phyloP scores from a whole-genome alignment of 2,797 vertebrate genomes.

The Pangasius krempfi region DNA sequence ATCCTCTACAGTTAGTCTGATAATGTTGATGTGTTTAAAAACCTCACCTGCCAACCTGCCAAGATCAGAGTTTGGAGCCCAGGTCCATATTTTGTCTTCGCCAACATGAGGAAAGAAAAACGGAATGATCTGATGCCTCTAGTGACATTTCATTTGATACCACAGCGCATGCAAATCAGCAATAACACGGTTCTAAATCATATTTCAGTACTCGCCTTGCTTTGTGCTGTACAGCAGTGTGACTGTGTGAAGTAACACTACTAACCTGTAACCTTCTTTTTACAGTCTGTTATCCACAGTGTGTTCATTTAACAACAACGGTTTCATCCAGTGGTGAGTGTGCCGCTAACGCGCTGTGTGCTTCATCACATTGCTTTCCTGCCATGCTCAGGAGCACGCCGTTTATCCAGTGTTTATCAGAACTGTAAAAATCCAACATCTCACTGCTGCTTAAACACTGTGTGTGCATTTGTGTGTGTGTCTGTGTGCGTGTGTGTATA shows the following conservation, averaged over 20 bases:
- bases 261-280: constrained; percentile 72
- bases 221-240: not conserved
- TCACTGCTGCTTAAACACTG: not conserved
- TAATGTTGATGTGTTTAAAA: constrained; percentile 4
- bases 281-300: constrained; percentile 78
- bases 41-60: not conserved
- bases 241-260: constrained; percentile 20
- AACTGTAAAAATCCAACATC: not conserved
- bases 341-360: constrained; percentile 63
- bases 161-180: not conserved
- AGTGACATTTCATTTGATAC: constrained; percentile 13
- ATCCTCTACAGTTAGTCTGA: constrained; percentile 14
- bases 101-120: constrained; percentile 10
- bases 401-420: not conserved
- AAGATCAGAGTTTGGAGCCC: not conserved
- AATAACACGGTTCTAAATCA: not conserved
- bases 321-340: constrained; percentile 79
- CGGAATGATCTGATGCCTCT: constrained; percentile 3
- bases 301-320: constrained; percentile 73
- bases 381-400: not conserved
- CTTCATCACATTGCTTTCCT: constrained; percentile 7
- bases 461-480: not conserved
- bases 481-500: not conserved
- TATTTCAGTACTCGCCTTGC: not conserved
- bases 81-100: not conserved